Conservation (phyloP, 2,797 vertebrate species). For the Syndactyla subalaris region DNA sequence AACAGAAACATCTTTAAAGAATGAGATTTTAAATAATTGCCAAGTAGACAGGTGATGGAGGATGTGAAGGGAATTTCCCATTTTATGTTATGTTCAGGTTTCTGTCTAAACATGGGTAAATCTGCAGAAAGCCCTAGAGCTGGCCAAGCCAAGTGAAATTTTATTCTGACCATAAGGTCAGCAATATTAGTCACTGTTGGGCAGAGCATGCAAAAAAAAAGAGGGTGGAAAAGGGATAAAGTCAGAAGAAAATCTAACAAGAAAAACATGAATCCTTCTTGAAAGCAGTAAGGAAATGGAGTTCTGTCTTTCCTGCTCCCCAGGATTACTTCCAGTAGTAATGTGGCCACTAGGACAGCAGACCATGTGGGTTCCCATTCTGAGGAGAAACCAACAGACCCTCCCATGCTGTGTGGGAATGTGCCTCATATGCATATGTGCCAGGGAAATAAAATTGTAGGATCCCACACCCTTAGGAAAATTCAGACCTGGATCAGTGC, state of each 20-base stretch:
- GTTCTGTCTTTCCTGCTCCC: background rate
- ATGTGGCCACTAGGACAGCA: background rate
- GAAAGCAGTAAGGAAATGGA: background rate
- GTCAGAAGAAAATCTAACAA: background rate
- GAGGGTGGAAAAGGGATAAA: background rate
- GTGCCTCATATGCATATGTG: background rate
- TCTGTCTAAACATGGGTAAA: background rate
- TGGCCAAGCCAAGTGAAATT: background rate
- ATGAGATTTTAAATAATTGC: background rate
- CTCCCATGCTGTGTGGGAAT: background rate
- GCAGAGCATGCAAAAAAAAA: background rate
- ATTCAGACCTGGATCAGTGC: background rate
- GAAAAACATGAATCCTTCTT: background rate
- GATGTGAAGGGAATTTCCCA: background rate
- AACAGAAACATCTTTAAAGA: background rate
- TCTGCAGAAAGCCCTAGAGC: background rate
- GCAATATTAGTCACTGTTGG: slow-evolving; percentile 44
- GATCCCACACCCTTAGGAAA: slow-evolving; percentile 8
- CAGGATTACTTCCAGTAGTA: background rate
- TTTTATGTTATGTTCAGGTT: background rate
- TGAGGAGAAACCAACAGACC: background rate
- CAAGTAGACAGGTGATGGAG: background rate
- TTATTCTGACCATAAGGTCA: slow-evolving; percentile 11
- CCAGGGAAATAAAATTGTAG: background rate
- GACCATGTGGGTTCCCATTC: background rate